phyloP scores from a whole-genome alignment of 2,113 vertebrate genomes.

The Eolophus roseicapilla region DNA sequence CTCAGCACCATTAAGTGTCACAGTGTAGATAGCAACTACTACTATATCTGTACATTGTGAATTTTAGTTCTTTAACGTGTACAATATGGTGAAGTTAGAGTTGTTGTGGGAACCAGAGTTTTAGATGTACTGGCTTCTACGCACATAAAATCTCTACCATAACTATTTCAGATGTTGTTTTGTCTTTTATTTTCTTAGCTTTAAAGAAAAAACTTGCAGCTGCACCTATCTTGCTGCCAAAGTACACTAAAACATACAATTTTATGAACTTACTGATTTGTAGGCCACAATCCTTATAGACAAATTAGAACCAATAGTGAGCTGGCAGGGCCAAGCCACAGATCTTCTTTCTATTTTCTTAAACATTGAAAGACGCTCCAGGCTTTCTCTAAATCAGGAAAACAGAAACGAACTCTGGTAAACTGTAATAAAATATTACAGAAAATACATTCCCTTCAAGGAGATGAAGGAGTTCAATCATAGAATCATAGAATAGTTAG shows the following conservation, averaged over 20 bases:
- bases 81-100: not conserved
- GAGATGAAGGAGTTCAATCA: not conserved
- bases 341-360: conserved; percentile 84
- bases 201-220: not conserved
- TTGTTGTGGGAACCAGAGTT: conserved; percentile 1
- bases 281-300: conserved; percentile 91
- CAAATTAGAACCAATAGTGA: conserved; percentile 89
- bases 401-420: not conserved
- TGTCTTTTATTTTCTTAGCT: not conserved
- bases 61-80: not conserved
- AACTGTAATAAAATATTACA: not conserved
- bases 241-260: not conserved
- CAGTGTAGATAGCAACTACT: not conserved
- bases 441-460: not conserved
- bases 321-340: conserved; percentile 85
- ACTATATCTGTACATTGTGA: not conserved
- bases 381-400: conserved; percentile 79
- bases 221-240: not conserved
- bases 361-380: conserved; percentile 87
- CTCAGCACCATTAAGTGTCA: not conserved
- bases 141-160: not conserved
- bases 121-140: not conserved
- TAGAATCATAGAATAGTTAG: too few species aligned
- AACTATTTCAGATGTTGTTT: not conserved
- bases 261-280: conserved; percentile 85